Percentiles rank a stretch among this genome's conserved stretches.
Evolutionary conservation across 2,113 vertebrate genomes (phyloP).

Genomic region (Stictonetta naevosa): DNA sequence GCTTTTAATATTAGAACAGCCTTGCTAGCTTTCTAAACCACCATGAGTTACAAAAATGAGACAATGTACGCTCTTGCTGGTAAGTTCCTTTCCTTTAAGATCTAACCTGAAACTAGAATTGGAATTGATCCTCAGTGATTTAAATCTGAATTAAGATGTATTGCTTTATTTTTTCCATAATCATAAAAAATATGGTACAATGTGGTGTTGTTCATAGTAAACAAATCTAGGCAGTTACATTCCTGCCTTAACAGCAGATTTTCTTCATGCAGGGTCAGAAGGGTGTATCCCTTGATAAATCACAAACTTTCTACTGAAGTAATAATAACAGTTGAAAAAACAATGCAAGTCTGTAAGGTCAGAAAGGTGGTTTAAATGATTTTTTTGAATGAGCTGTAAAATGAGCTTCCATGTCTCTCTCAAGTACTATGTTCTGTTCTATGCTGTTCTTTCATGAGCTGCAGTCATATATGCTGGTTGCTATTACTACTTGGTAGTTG

Average conservation of each 20-base stretch:
- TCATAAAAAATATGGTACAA: not conserved
- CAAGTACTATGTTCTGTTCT: not conserved
- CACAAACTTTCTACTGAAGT: not conserved
- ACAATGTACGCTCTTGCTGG: constrained; percentile 70
- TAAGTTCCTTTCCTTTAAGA: constrained; percentile 74
- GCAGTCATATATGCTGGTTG: not conserved
- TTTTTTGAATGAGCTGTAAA: not conserved
- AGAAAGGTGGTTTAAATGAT: not conserved
- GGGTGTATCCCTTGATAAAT: not conserved
- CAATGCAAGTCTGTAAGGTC: fast-evolving
- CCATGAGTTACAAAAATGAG: constrained; percentile 35
- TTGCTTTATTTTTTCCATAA: not conserved
- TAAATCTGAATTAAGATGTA: not conserved
- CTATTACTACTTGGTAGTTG: not conserved
- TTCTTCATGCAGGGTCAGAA: not conserved
- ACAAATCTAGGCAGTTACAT: not conserved
- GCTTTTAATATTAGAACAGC: constrained; percentile 74
- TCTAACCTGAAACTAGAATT: not conserved
- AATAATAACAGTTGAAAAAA: not conserved
- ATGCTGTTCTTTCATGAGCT: not conserved
- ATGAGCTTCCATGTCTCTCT: not conserved
- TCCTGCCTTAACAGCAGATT: not conserved
- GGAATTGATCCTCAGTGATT: not conserved
- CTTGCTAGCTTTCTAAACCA: constrained; percentile 68
- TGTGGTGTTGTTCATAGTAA: not conserved